Evolutionary conservation across 2,888 invertebrate genomes (phyloP).

Genomic region (Ethmia dodecea): DNA sequence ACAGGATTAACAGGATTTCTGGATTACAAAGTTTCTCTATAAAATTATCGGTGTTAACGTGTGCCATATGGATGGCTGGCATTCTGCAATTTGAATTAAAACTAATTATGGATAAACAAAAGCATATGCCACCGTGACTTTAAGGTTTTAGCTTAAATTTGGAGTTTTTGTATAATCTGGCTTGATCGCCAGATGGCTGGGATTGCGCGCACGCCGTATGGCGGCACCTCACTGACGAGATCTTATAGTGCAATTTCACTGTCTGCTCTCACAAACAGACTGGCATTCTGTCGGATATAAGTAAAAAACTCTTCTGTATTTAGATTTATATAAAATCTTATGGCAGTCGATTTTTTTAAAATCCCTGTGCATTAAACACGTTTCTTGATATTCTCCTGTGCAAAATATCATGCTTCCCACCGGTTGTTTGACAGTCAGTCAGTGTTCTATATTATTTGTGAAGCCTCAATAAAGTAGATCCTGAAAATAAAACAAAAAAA

Average conservation of each 20-base stretch:
- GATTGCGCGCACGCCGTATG: slow-evolving; percentile 49
- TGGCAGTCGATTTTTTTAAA: too few species aligned
- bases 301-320: background rate
- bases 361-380: too few species aligned
- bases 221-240: slow-evolving; percentile 27
- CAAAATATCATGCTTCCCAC: too few species aligned
- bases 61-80: too few species aligned
- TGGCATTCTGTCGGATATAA: slow-evolving; percentile 20
- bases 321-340: background rate
- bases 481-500: too few species aligned
- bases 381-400: too few species aligned
- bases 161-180: slow-evolving; percentile 43
- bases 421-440: too few species aligned
- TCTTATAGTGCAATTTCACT: slow-evolving; percentile 49
- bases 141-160: slow-evolving; percentile 35
- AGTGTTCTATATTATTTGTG: too few species aligned
- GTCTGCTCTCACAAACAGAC: slow-evolving; percentile 53
- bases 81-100: slow-evolving; percentile 33
- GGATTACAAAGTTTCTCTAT: too few species aligned
- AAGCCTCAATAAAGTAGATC: too few species aligned
- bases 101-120: slow-evolving; percentile 49
- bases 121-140: slow-evolving; percentile 66
- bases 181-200: slow-evolving; percentile 47
- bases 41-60: too few species aligned
- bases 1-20: too few species aligned